These are phyloP conservation scores for Rhinella marina DNA, from an alignment of 2,797 vertebrate species.

Conservation along the genomic window DNA sequence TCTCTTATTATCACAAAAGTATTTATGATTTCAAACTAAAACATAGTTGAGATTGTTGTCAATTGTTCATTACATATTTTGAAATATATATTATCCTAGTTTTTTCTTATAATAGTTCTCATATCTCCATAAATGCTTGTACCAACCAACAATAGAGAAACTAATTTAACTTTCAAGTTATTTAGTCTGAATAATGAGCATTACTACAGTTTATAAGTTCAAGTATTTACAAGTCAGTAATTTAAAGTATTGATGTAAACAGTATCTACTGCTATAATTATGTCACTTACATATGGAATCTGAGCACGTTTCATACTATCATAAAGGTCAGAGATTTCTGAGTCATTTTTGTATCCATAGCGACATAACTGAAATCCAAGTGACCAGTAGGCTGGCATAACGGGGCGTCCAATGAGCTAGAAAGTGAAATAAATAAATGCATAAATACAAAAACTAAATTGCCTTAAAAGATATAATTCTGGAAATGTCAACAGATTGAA, in stretches of 20 bases:
- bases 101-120: too few species aligned
- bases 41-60: not conserved
- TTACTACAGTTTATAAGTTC: not conserved
- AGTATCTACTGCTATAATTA: not conserved
- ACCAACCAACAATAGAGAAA: too few species aligned
- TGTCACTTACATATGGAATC: conserved; percentile 84
- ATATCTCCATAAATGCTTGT: too few species aligned
- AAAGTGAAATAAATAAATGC: conserved; percentile 1
- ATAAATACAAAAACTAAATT: not conserved
- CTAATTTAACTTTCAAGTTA: too few species aligned
- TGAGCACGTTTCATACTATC: conserved; percentile 75
- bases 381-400: conserved; percentile 93
- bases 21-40: not conserved
- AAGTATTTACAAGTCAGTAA: not conserved
- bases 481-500: not conserved
- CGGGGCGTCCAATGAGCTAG: conserved; percentile 89
- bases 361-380: conserved; percentile 94
- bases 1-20: not conserved
- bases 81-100: not conserved
- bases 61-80: not conserved
- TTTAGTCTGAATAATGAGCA: too few species aligned
- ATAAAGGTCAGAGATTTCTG: conserved; percentile 80
- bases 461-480: not conserved
- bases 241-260: not conserved
- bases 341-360: conserved; percentile 86